phyloP scores from a whole-genome alignment of 2,113 vertebrate genomes.

The Monopterus albus region DNA sequence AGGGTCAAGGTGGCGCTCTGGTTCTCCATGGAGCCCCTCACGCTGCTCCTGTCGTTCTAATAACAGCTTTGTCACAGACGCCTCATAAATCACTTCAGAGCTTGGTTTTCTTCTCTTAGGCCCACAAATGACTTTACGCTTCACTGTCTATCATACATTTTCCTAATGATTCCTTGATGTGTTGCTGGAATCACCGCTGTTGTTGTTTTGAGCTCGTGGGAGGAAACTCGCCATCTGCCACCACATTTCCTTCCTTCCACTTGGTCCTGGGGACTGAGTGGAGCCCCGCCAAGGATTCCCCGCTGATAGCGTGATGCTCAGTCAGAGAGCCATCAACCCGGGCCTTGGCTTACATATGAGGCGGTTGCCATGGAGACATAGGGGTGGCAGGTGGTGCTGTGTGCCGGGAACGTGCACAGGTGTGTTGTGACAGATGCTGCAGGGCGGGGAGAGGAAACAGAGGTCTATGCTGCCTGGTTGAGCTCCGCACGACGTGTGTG shows the following conservation, averaged over 20 bases:
- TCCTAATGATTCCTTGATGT: conserved; percentile 47
- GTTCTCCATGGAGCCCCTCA: conserved; percentile 32
- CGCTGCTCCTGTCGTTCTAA: not conserved
- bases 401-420: conserved; percentile 30
- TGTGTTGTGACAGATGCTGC: conserved; percentile 44
- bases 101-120: conserved; percentile 28
- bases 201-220: conserved; percentile 8
- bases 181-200: conserved; percentile 11
- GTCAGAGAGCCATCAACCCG: conserved; percentile 41
- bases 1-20: no score
- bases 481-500: not conserved
- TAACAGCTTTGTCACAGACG: conserved; percentile 13
- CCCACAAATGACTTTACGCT: conserved; percentile 36
- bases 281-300: conserved; percentile 36
- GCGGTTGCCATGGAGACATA: conserved; percentile 36
- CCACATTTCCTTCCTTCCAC: conserved; percentile 10
- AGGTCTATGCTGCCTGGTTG: conserved; percentile 26
- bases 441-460: conserved; percentile 6
- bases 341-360: not conserved
- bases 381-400: not conserved
- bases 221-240: conserved; percentile 47
- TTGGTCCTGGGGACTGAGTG: conserved; percentile 14
- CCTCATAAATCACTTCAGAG: conserved; percentile 37
- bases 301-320: conserved; percentile 27
- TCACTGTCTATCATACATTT: conserved; percentile 47